Evolutionary conservation across 2,888 invertebrate species (phyloP).

Genomic region (Scaptomyza parva): DNA sequence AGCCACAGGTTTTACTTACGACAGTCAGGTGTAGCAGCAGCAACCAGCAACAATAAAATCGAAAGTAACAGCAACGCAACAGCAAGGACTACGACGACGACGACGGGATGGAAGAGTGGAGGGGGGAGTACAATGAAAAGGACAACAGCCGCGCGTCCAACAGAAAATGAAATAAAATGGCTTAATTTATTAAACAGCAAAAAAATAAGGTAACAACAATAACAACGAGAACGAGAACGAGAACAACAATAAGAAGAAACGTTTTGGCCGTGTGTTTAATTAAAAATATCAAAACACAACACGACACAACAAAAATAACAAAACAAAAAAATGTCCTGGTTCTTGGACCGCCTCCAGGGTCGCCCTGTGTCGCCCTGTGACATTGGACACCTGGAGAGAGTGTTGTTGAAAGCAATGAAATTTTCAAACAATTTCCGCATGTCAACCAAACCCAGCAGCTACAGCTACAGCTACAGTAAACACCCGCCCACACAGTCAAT

Average conservation of each 20-base stretch:
- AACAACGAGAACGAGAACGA: slow-evolving; percentile 3
- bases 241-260: slow-evolving; percentile 20
- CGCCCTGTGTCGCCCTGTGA: slow-evolving; percentile 3
- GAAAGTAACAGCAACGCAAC: slow-evolving; percentile 1
- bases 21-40: slow-evolving; percentile 35
- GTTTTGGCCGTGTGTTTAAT: slow-evolving; percentile 53
- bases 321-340: background rate
- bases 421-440: slow-evolving; percentile 56
- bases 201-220: slow-evolving; percentile 39
- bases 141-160: slow-evolving; percentile 16
- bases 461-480: background rate
- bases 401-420: slow-evolving; percentile 50
- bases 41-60: slow-evolving; percentile 38
- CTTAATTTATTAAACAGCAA: slow-evolving; percentile 67
- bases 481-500: background rate
- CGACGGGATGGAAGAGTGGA: too few relatives aligned
- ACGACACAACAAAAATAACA: background rate
- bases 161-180: slow-evolving; percentile 63
- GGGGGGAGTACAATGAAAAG: background rate
- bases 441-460: slow-evolving; percentile 32
- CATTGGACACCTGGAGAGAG: slow-evolving; percentile 46
- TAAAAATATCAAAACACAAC: slow-evolving; percentile 50
- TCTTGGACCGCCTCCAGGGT: slow-evolving; percentile 9
- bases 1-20: slow-evolving; percentile 57
- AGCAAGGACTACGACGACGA: too few relatives aligned